Percentiles rank a stretch among this genome's conserved stretches.
Evolutionary conservation across 2,113 vertebrate genomes (phyloP).

Genomic region (Plectropomus leopardus): DNA sequence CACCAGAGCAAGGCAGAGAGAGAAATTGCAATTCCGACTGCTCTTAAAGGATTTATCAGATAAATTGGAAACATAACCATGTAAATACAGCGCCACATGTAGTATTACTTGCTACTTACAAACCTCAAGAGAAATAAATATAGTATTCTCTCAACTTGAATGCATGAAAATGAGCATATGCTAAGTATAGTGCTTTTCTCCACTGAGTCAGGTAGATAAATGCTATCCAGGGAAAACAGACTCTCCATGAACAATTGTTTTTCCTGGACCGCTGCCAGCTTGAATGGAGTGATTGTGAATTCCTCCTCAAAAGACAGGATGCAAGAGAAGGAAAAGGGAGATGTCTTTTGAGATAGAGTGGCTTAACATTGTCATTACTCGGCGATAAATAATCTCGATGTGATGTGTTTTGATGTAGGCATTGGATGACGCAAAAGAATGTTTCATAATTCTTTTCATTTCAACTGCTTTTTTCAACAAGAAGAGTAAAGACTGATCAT

Average conservation of each 20-base stretch:
- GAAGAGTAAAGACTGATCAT: not conserved
- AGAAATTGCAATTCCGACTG: slow-evolving; percentile 17
- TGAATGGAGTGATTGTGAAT: slow-evolving; percentile 62
- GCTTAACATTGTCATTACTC: slow-evolving; percentile 10
- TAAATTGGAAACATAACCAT: slow-evolving; percentile 17
- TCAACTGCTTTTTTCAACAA: not conserved
- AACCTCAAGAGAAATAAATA: slow-evolving; percentile 30
- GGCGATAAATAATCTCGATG: slow-evolving; percentile 4
- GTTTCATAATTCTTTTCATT: slow-evolving; percentile 27
- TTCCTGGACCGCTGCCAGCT: slow-evolving; percentile 68
- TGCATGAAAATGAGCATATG: slow-evolving; percentile 30
- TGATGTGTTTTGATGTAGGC: slow-evolving; percentile 14
- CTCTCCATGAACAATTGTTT: slow-evolving; percentile 64
- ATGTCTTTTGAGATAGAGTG: slow-evolving; percentile 37
- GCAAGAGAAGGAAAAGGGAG: slow-evolving; percentile 46
- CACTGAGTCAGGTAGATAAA: slow-evolving; percentile 55
- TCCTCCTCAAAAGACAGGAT: slow-evolving; percentile 66
- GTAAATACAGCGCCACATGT: not conserved
- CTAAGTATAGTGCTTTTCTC: slow-evolving; percentile 32
- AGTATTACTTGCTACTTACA: slow-evolving; percentile 36
- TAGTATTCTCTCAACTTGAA: slow-evolving; percentile 24
- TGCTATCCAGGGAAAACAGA: slow-evolving; percentile 67
- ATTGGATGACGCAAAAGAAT: slow-evolving; percentile 29
- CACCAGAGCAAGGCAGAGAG: not conserved
- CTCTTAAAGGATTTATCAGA: slow-evolving; percentile 27